phyloP scores from a whole-genome alignment of 2,888 invertebrate species.

The Drosophila suboccidentalis region DNA sequence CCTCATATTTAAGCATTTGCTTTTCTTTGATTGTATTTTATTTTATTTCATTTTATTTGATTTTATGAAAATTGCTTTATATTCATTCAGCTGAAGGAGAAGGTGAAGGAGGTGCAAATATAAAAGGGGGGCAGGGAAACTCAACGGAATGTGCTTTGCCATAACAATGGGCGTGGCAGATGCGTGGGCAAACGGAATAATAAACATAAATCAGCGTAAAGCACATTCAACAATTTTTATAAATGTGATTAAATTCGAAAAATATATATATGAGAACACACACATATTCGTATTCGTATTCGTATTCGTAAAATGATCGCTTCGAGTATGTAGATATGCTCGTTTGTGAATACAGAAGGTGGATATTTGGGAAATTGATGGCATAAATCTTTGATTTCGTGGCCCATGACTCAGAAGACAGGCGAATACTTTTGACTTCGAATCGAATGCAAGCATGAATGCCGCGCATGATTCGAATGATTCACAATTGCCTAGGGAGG shows the following conservation, averaged over 20 bases:
- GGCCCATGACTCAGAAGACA: conserved; percentile 18
- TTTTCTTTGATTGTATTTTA: conserved; percentile 57
- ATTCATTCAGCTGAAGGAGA: conserved; percentile 40
- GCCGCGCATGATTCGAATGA: conserved; percentile 19
- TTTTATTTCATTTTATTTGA: conserved; percentile 76
- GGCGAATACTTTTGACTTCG: conserved; percentile 1
- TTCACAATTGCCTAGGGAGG: conserved; percentile 15
- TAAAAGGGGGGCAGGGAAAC: not conserved
- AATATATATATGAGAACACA: conserved; percentile 8
- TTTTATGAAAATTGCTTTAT: conserved; percentile 53
- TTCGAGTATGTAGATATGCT: not conserved
- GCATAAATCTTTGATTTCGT: conserved; percentile 40
- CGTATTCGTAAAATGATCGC: conserved; percentile 17
- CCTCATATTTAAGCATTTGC: conserved; percentile 61
- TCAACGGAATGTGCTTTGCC: conserved; percentile 38
- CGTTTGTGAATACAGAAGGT: conserved; percentile 1
- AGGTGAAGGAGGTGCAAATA: not conserved
- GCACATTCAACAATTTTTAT: conserved; percentile 70
- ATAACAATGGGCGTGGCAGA: conserved; percentile 42
- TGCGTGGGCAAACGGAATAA: conserved; percentile 56
- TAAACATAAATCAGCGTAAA: conserved; percentile 75
- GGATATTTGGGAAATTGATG: conserved; percentile 16
- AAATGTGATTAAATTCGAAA: conserved; percentile 57
- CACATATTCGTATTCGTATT: conserved; percentile 12
- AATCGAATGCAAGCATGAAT: conserved; percentile 16